These are phyloP conservation scores for Crocidura indochinensis DNA, from an alignment of 2,797 vertebrate species.

Conservation along the genomic window DNA sequence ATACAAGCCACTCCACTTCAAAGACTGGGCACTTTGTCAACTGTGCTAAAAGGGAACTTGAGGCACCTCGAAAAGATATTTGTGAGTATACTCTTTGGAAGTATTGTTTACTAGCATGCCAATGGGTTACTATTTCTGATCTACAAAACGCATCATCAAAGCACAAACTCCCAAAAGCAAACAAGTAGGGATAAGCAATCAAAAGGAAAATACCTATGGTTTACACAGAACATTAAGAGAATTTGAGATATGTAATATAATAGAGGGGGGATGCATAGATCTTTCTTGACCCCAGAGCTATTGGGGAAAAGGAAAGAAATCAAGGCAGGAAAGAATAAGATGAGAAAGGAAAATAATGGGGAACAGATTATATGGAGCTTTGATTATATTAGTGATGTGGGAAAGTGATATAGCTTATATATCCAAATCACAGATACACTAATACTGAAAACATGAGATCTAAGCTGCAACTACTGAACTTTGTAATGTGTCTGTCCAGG, in stretches of 20 bases:
- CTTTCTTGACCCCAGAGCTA: no score
- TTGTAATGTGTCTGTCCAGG: no score
- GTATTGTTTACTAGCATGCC: background rate
- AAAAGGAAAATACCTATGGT: background rate
- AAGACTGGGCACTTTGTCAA: background rate
- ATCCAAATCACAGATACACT: no score
- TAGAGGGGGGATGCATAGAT: no score
- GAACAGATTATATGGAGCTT: no score
- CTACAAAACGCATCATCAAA: constrained; percentile 42
- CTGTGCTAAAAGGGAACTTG: background rate
- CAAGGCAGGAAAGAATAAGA: no score
- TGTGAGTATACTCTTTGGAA: constrained; percentile 11
- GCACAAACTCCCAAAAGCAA: constrained; percentile 37
- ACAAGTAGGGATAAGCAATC: background rate
- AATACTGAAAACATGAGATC: no score
- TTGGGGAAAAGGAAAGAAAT: no score
- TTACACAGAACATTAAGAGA: background rate
- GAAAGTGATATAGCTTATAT: no score
- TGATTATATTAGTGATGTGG: no score
- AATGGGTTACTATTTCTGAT: constrained; percentile 26
- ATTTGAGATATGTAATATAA: background rate
- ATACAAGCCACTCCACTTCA: background rate
- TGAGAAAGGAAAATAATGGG: no score
- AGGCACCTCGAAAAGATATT: background rate
- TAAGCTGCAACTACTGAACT: no score